Evolutionary conservation across 2,888 invertebrate genomes (phyloP).

Genomic region (Drosophila recens): DNA sequence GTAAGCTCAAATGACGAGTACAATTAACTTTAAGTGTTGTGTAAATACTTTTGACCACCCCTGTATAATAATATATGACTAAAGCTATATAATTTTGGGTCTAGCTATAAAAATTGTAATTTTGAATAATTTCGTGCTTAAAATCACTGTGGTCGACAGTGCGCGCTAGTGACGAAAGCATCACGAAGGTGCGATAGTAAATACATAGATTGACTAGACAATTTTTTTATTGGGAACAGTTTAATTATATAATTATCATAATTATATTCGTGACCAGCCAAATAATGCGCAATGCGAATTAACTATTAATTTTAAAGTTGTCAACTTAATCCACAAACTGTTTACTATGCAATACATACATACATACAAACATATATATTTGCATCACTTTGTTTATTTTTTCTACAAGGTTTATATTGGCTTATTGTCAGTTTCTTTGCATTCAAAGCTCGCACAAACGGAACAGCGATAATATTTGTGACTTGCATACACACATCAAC

Average conservation of each 20-base stretch:
- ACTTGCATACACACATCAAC: neutral
- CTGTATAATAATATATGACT: neutral
- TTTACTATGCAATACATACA: neutral
- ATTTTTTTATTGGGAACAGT: neutral
- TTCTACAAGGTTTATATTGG: neutral
- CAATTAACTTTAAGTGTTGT: too few relatives aligned
- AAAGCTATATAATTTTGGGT: neutral
- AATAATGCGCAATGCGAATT: neutral
- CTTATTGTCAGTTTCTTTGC: conserved; percentile 6
- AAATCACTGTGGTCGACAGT: neutral
- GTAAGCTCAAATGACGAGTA: too few relatives aligned
- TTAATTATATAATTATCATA: neutral
- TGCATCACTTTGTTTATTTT: neutral
- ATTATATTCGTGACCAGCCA: conserved; percentile 40
- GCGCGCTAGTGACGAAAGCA: too few relatives aligned
- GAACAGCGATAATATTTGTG: conserved; percentile 4
- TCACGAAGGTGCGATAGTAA: too few relatives aligned
- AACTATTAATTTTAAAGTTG: neutral
- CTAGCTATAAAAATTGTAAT: neutral
- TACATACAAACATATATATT: neutral
- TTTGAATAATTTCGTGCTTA: neutral
- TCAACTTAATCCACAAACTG: neutral
- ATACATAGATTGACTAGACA: too few relatives aligned
- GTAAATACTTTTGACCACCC: too few relatives aligned
- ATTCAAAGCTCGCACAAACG: conserved; percentile 5